phyloP scores from a whole-genome alignment of 2,113 vertebrate species.

The Aleadryas rufinucha region DNA sequence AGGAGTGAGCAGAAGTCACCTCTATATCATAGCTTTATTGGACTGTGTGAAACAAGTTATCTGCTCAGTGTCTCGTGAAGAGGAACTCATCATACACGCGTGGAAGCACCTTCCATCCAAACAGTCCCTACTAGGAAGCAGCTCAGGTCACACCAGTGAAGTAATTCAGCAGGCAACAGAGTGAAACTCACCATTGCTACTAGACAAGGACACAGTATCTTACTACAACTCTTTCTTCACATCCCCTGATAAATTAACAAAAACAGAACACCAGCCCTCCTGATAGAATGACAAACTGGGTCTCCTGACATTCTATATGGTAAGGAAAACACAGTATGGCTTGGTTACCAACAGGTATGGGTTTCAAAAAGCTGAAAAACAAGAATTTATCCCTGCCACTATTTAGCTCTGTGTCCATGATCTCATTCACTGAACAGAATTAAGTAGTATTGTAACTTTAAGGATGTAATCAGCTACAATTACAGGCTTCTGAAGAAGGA shows the following conservation, averaged over 20 bases:
- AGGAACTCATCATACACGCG: accelerated
- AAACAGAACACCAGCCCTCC: not conserved
- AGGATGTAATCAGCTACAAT: not conserved
- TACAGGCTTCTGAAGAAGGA: not conserved
- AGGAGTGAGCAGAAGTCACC: not conserved
- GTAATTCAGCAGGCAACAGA: accelerated
- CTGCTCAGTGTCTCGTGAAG: not conserved
- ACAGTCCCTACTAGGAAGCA: not conserved
- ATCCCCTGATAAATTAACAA: not conserved
- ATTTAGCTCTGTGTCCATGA: not conserved
- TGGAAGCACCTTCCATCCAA: not conserved
- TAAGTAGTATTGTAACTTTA: not conserved
- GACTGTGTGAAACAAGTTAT: not conserved
- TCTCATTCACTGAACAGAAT: not conserved
- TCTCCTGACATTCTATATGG: not conserved
- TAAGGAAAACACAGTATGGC: not conserved
- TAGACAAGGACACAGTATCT: not conserved
- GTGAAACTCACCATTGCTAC: not conserved
- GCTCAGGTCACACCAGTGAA: not conserved
- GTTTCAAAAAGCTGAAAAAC: not conserved
- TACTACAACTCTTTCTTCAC: not conserved
- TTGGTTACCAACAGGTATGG: not conserved
- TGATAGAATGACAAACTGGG: not conserved
- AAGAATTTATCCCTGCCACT: not conserved
- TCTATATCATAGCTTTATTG: not conserved